phyloP scores from a whole-genome alignment of 1,140 invertebrate genomes.

The Hesperophylax magnus region DNA sequence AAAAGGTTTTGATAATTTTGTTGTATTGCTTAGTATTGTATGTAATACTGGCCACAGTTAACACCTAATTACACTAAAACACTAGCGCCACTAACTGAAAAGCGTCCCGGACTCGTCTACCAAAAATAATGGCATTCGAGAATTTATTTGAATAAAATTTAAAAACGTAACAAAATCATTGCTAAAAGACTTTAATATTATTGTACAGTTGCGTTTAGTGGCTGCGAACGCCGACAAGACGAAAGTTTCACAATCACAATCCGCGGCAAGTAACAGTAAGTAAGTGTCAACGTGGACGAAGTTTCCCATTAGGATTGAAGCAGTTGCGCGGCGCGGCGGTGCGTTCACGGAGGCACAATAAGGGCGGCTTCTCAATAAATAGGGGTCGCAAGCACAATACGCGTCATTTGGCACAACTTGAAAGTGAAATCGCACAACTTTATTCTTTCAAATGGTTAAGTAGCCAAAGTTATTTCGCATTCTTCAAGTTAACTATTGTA shows the following conservation, averaged over 20 bases:
- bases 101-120: no score
- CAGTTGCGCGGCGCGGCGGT: background rate
- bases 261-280: constrained; percentile 5
- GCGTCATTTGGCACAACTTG: background rate
- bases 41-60: no score
- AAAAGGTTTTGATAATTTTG: no score
- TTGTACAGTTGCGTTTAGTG: background rate
- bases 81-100: no score
- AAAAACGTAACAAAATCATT: background rate
- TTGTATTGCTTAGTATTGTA: no score
- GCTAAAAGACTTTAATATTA: background rate
- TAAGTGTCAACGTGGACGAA: constrained; percentile 27
- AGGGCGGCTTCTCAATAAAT: constrained; percentile 12
- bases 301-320: constrained; percentile 12
- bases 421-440: background rate
- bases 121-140: no score
- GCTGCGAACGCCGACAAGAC: background rate
- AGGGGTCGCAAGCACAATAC: constrained; percentile 16
- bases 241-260: constrained; percentile 26
- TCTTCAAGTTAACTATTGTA: no score
- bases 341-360: constrained; percentile 15
- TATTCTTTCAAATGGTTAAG: no score
- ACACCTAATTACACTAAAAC: no score
- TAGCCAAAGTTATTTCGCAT: no score
- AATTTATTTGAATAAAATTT: no score